These are phyloP conservation scores for Plagodis dolabraria DNA, from an alignment of 2,888 invertebrate species.

Conservation along the genomic window DNA sequence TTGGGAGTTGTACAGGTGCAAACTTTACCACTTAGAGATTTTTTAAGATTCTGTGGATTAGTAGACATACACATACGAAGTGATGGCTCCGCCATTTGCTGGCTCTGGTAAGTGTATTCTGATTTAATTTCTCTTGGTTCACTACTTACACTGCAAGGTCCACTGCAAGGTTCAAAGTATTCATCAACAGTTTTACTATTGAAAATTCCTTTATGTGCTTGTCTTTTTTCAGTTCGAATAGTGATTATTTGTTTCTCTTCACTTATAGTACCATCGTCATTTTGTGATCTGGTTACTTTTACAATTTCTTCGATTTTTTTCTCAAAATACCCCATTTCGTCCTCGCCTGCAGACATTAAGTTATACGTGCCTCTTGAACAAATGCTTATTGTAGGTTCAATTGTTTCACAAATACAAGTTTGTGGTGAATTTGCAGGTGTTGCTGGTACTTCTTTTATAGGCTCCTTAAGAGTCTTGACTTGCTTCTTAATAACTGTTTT, in stretches of 20 bases:
- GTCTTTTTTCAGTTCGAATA: slow-evolving; percentile 43
- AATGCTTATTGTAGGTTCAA: neutral
- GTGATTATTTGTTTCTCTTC: slow-evolving; percentile 56
- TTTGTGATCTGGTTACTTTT: slow-evolving; percentile 46
- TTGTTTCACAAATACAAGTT: neutral
- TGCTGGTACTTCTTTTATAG: too few relatives aligned
- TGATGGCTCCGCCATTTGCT: neutral
- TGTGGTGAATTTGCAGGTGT: too few relatives aligned
- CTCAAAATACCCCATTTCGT: slow-evolving; percentile 42
- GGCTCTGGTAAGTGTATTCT: neutral
- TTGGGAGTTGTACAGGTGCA: neutral
- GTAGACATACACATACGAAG: neutral
- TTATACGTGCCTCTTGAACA: too few relatives aligned
- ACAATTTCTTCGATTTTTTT: slow-evolving; percentile 54
- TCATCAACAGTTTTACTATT: too few relatives aligned
- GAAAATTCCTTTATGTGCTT: neutral
- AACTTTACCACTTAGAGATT: neutral
- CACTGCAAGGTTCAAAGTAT: neutral
- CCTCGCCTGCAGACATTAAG: neutral
- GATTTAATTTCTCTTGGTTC: neutral
- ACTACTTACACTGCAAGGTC: neutral
- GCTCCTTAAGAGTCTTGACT: too few relatives aligned
- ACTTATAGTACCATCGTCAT: slow-evolving; percentile 51
- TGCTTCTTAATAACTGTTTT: too few relatives aligned
- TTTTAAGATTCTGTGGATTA: neutral